Conservation (phyloP, 2,797 vertebrate genomes). For the Merluccius polli region DNA sequence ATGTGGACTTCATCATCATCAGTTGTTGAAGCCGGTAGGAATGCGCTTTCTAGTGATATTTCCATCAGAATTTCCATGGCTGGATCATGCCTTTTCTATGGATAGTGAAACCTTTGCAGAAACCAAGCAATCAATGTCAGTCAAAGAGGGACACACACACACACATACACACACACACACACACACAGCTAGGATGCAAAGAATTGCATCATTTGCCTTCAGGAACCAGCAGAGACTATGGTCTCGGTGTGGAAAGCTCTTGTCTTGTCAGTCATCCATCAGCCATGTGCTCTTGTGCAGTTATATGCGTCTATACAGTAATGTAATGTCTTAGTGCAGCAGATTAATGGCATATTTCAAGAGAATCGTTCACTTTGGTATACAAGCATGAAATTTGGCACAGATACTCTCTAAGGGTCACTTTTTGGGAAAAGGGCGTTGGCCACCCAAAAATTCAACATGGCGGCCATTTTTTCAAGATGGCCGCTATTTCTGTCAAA, state of each 20-base stretch:
- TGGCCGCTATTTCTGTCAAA: too few relatives aligned
- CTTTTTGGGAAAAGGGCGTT: too few relatives aligned
- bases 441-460: too few relatives aligned
- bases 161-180: constrained; percentile 36
- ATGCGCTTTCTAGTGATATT: constrained; percentile 31
- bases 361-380: too few relatives aligned
- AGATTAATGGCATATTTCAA: too few relatives aligned
- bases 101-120: constrained; percentile 31
- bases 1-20: background rate
- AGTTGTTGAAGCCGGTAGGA: constrained; percentile 26
- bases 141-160: constrained; percentile 24
- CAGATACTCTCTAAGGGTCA: too few relatives aligned
- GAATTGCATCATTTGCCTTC: constrained; percentile 41
- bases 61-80: constrained; percentile 38
- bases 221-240: constrained; percentile 30
- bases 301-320: background rate
- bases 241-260: constrained; percentile 19
- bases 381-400: too few relatives aligned
- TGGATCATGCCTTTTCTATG: constrained; percentile 34
- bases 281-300: background rate
- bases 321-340: too few relatives aligned
- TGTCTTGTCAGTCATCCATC: constrained; percentile 11
- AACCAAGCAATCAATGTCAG: constrained; percentile 45
- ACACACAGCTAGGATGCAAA: constrained; percentile 47
- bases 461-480: too few relatives aligned